Base-by-base conservation (phyloP, 1,140 invertebrate genomes). In the Diploscapter pachys region DNA sequence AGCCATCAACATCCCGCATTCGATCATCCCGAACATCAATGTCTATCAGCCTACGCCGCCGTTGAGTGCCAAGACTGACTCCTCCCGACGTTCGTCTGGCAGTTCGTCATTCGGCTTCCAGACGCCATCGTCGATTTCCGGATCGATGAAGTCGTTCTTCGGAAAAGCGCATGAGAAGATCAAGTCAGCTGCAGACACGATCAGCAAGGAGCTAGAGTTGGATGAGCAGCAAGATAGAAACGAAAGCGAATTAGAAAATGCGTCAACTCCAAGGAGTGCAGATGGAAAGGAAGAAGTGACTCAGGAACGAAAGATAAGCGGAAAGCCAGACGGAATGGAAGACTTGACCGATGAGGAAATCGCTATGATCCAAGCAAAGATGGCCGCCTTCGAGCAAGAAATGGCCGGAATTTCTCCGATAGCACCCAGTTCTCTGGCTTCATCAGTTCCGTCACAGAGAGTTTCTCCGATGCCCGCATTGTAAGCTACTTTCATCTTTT, bases 331-430 rank as follows among this genome's bases (percentile, higher is more conserved):
- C 9, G 8, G 52, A 55, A 74, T 48, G 5, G 65, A 70, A 50
- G 72, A 54, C 61, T n/a, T 75, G 57, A 75, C 66, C 2, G 57
- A n/a, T 11, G 73, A 73, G 55, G 74, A 76, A n/a, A 54, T 49
- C 31, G 31, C 31, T 31, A 31, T 31, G 31, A 31, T 31, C 31
- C 31, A 31, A 31, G 31, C 31, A 31, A 65, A 73, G 61, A 63
- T 64, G 61, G 63, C 72, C 13, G 66, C 57, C 51, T 6, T 65
- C 49, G 72, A 73, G 13, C 54, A 57, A 55, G 5, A 55, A 50
- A 6, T 50, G 51, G 63, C 57, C 9, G 49, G 52, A 4, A n/a
- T 72, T 31, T 31, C 72, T 52, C 72, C 63, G 13, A 13, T 70
- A n/a, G 62, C 55, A 59, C 63, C 31, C 31, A 31, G 31, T 31